A percentile compares a stretch with the other conserved stretches of the same genome.
phyloP scores from a whole-genome alignment of 2,797 vertebrate genomes.

The Peromyscus eremicus region DNA sequence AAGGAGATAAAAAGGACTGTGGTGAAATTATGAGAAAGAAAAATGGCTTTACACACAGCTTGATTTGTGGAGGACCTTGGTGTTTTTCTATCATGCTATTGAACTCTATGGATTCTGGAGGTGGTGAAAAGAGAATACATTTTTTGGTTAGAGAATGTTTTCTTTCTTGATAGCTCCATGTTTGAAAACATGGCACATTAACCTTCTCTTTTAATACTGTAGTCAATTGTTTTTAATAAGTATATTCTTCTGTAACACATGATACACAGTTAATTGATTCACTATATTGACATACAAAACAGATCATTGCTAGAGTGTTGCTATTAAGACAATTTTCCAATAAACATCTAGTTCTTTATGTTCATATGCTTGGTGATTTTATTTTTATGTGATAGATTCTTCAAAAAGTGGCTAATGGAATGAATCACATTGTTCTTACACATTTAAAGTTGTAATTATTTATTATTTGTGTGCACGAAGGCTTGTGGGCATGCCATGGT shows the following conservation, averaged over 20 bases:
- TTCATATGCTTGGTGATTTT: neutral
- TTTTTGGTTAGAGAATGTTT: neutral
- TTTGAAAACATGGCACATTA: neutral
- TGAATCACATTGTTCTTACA: neutral
- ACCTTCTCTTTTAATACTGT: neutral
- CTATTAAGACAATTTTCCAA: neutral
- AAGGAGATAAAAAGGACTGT: constrained; percentile 76
- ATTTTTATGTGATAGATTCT: neutral
- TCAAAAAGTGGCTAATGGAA: neutral
- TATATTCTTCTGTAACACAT: neutral
- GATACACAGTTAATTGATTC: neutral
- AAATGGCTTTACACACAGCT: neutral
- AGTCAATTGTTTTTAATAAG: neutral
- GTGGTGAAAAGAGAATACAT: neutral
- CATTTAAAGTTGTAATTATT: neutral
- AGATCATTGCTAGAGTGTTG: neutral
- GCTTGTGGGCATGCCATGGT: neutral
- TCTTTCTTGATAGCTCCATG: neutral
- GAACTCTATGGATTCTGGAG: neutral
- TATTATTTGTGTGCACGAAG: neutral
- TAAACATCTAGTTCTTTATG: neutral
- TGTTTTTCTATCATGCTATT: neutral
- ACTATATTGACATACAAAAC: neutral
- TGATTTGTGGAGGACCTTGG: neutral
- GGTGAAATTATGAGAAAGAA: constrained; percentile 46